phyloP scores from a whole-genome alignment of 2,113 vertebrate genomes.

The Gopherus flavomarginatus region DNA sequence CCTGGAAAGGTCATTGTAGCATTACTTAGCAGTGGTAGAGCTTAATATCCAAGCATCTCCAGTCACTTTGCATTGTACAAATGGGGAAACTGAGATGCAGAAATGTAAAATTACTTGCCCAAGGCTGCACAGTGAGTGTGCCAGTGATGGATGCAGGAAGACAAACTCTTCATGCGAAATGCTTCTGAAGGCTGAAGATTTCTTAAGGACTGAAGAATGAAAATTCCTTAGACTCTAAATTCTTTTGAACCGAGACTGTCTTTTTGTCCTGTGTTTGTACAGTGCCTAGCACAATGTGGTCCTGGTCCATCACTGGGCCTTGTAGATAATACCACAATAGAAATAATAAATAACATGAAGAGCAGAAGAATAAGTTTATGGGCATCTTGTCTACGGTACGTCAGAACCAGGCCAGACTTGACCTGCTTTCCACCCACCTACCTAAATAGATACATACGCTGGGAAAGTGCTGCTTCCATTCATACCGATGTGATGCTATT shows the following conservation, averaged over 20 bases:
- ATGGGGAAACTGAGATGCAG: background rate
- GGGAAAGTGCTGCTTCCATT: background rate
- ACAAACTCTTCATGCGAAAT: background rate
- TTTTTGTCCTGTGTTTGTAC: background rate
- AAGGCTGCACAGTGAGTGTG: background rate
- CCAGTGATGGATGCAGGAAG: background rate
- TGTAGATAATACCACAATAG: background rate
- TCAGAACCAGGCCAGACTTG: background rate
- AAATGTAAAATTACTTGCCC: background rate
- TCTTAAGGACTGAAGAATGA: background rate
- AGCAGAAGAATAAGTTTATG: background rate
- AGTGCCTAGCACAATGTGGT: background rate
- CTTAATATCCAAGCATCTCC: too few relatives aligned
- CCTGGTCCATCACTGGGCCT: background rate
- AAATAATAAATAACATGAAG: background rate
- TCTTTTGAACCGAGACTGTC: background rate
- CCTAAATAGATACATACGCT: rapidly evolving
- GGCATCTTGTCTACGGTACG: background rate
- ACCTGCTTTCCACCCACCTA: background rate
- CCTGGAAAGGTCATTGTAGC: background rate
- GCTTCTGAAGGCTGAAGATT: background rate
- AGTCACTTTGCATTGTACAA: background rate
- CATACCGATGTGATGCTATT: rapidly evolving
- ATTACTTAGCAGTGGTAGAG: background rate
- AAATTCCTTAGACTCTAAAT: background rate